Conservation (phyloP, 2,113 vertebrate species). For the Mormoops blainvillei region DNA sequence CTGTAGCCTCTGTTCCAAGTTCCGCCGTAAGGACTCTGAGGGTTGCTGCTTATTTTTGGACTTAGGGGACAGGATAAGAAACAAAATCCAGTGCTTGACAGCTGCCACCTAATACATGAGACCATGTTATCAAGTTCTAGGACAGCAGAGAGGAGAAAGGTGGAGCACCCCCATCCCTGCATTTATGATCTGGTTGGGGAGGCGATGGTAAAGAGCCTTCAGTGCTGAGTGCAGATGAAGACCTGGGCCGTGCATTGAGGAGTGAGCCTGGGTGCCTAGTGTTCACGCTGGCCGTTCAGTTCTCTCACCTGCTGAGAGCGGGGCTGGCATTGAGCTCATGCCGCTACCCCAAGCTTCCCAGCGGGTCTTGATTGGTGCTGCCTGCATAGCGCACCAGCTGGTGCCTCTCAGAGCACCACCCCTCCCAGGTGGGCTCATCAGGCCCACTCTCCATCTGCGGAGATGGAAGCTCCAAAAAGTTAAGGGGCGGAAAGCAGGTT, state of each 20-base stretch:
- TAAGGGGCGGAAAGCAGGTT: not conserved
- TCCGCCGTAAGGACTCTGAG: not conserved
- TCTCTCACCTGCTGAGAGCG: not conserved
- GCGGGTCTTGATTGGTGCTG: no score
- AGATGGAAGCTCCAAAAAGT: not conserved
- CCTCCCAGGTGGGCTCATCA: fast-evolving
- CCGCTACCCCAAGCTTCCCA: not conserved
- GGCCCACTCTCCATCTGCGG: not conserved
- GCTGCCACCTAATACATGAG: not conserved
- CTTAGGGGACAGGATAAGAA: not conserved
- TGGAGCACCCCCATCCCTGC: not conserved
- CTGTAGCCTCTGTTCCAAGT: not conserved
- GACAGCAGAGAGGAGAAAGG: not conserved
- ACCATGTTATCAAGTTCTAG: not conserved
- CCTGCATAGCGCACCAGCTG: no score
- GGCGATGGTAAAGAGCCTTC: not conserved
- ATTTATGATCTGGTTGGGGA: no score
- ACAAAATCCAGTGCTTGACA: not conserved
- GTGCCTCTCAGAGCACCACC: fast-evolving
- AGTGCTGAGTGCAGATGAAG: not conserved
- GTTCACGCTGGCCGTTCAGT: not conserved
- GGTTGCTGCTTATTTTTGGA: not conserved
- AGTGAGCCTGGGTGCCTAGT: no score
- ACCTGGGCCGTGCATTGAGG: not conserved
- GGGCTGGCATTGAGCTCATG: not conserved